Conservation (phyloP, 2,113 vertebrate genomes). For the Chaetodon trifascialis region DNA sequence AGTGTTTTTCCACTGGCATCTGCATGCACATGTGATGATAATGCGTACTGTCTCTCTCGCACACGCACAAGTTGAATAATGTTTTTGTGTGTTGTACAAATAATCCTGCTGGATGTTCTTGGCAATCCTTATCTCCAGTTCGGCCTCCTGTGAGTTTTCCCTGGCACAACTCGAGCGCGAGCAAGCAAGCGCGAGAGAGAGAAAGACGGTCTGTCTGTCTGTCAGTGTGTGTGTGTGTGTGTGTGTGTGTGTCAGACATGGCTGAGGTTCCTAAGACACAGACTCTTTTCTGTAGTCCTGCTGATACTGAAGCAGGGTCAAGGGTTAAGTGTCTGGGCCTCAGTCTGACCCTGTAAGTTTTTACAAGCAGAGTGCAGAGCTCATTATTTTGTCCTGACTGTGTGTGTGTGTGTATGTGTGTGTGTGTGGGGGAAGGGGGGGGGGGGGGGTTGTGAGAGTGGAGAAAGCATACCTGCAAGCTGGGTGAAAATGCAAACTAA, state of each 20-base stretch:
- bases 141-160: conserved; percentile 61
- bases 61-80: conserved; percentile 32
- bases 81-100: conserved; percentile 57
- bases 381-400: conserved; percentile 27
- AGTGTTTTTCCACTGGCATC: background rate
- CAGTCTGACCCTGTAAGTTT: conserved; percentile 40
- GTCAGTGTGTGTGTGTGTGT: conserved; percentile 5
- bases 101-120: conserved; percentile 66
- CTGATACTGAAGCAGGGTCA: conserved; percentile 44
- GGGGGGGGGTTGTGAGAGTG: too few relatives aligned
- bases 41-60: background rate
- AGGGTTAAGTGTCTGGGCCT: conserved; percentile 46
- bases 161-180: conserved; percentile 39
- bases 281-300: conserved; percentile 33
- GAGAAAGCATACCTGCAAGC: background rate
- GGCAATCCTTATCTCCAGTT: conserved; percentile 45
- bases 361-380: conserved; percentile 10
- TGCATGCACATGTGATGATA: background rate
- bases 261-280: conserved; percentile 27
- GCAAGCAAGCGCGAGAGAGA: conserved; percentile 3
- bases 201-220: conserved; percentile 1
- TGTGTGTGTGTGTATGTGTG: conserved; percentile 17
- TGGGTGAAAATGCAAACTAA: background rate
- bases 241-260: conserved; percentile 28
- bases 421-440: too few relatives aligned